Conservation (phyloP, 2,113 vertebrate genomes). For the Herpetotheres cachinnans region DNA sequence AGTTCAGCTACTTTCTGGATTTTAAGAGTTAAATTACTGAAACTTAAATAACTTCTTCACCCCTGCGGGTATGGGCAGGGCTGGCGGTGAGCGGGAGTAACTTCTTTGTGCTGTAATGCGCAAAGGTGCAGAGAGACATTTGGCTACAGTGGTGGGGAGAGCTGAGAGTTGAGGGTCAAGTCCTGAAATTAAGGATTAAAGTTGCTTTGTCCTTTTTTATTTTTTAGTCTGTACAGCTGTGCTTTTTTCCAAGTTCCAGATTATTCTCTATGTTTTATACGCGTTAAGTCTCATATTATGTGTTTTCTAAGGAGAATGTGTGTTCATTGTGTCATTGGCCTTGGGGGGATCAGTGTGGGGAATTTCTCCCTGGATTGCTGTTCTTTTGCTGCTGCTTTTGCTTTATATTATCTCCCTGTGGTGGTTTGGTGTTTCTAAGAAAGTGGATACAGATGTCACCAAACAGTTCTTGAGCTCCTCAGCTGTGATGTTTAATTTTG, state of each 20-base stretch:
- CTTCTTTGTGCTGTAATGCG: neutral
- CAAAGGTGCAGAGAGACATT: rapidly evolving
- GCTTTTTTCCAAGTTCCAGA: neutral
- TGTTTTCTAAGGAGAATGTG: rapidly evolving
- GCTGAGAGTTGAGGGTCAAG: neutral
- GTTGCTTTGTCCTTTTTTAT: neutral
- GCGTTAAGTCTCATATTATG: rapidly evolving
- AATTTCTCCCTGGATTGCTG: neutral
- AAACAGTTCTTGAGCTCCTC: neutral
- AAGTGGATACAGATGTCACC: rapidly evolving
- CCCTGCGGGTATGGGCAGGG: rapidly evolving
- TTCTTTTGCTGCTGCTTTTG: neutral
- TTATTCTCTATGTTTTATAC: rapidly evolving
- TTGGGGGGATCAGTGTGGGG: neutral
- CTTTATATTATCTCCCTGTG: rapidly evolving
- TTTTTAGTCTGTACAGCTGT: neutral
- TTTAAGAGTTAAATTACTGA: neutral
- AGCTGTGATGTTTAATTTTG: neutral
- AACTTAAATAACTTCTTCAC: rapidly evolving
- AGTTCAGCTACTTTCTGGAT: neutral
- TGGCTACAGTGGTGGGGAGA: rapidly evolving
- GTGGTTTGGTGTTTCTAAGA: neutral
- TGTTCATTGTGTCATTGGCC: rapidly evolving
- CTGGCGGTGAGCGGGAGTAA: rapidly evolving
- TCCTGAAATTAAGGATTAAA: neutral